phyloP scores from a whole-genome alignment of 2,113 vertebrate genomes.

The Helogale parvula region DNA sequence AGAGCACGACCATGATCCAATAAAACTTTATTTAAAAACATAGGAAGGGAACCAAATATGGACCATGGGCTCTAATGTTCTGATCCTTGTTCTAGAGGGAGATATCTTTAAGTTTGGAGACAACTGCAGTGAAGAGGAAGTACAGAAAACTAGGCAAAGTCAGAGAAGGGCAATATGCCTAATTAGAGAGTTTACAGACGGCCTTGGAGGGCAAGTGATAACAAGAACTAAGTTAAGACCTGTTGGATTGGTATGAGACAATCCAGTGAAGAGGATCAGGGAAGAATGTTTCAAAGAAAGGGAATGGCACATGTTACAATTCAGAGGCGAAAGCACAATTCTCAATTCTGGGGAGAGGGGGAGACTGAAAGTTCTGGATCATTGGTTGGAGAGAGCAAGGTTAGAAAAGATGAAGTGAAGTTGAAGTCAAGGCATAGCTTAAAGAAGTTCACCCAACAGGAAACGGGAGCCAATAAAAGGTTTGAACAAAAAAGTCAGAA shows the following conservation, averaged over 20 bases:
- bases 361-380: neutral
- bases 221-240: neutral
- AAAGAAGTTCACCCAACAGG: neutral
- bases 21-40: slow-evolving; percentile 24
- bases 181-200: neutral
- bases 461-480: neutral
- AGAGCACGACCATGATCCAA: neutral
- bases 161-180: neutral
- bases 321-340: neutral
- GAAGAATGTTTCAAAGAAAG: neutral
- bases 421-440: neutral
- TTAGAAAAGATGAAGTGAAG: neutral
- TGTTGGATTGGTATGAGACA: neutral
- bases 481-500: neutral
- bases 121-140: neutral
- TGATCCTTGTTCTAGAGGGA: neutral
- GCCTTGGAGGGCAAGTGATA: neutral
- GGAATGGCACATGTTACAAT: neutral
- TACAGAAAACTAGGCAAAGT: neutral
- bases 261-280: neutral
- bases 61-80: neutral
- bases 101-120: neutral
- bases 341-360: too few species aligned
- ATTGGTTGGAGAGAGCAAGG: neutral
- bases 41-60: neutral